Base-by-base conservation (phyloP, 2,888 invertebrate genomes). In the Mesorhabditis spiculigera region DNA sequence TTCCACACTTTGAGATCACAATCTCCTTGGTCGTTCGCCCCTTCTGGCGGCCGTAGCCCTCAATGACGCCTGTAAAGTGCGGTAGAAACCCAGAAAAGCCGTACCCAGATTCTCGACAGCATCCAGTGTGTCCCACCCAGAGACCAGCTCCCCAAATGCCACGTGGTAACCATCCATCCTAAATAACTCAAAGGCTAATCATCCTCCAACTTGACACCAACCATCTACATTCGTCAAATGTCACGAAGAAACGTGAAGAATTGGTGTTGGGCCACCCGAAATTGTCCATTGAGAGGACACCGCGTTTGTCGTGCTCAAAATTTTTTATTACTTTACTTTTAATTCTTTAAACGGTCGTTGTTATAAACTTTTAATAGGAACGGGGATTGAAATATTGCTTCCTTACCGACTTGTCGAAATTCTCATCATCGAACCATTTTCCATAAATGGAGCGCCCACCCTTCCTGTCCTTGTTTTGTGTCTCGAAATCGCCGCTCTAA, bases 391-490 rank as follows among this genome's bases (percentile, higher is more conserved):
- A 28, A 28, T 28, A 28, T n/a, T n/a, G n/a, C 8, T 50, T 50
- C 58, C n/a, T 50, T 50, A 50, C 58, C 41, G 50, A 45, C 4
- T 78, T 69, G 65, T 90, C 91, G 86, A 97, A 97, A 87, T 96
- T 97, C 87, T 97, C 97, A 87, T 97, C 97, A 16, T 92, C 92
- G 88, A 97, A 97, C 67, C 78, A 81, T 87, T 95, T 96, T 0
- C 95, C 96, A 86, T 95, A 97, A 83, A 97, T 95, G 0, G 95
- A 95, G 86, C 93, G 93, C 16, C 97, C 97, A 1, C 97, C 96
- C 0, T 95, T 95, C 0, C 97, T 95, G 87, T 96, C 93, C 83
- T 93, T 90, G 86, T 95, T 95, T 0, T 95, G 96, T 87, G 93
- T 92, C 85, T 94, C 94, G 85, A 97, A 95, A 87, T 97, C 97